Percentiles rank a stretch among this genome's conserved stretches.
Conservation (phyloP, 2,113 vertebrate species). For the Bagarius yarrelli region DNA sequence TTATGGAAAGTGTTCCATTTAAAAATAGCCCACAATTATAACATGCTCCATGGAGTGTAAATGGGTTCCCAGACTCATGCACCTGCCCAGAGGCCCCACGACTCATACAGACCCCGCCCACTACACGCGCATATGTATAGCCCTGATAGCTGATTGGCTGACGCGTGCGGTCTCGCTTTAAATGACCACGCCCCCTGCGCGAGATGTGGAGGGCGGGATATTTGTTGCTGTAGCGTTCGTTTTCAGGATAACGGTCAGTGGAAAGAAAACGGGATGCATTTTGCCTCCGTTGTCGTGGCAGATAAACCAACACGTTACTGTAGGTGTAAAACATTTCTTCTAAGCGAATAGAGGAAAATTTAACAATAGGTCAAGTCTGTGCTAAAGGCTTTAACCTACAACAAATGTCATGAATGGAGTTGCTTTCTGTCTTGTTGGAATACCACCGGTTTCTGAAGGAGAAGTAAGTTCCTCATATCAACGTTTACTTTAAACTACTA, state of each 20-base stretch:
- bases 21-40: constrained; percentile 1
- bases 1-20: constrained; percentile 3
- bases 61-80: background rate
- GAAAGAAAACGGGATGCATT: constrained; percentile 45
- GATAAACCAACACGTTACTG: background rate
- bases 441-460: constrained; percentile 77
- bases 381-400: constrained; percentile 56
- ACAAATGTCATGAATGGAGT: constrained; percentile 87
- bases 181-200: constrained; percentile 9
- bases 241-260: constrained; percentile 34
- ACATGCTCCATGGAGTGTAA: background rate
- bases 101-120: constrained; percentile 18
- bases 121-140: background rate
- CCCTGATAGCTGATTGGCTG: constrained; percentile 17
- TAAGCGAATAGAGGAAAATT: background rate
- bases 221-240: constrained; percentile 31
- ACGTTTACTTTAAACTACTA: background rate
- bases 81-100: constrained; percentile 9
- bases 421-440: constrained; percentile 92
- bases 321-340: background rate
- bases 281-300: background rate
- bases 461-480: constrained; percentile 65
- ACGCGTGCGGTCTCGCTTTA: background rate
- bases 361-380: constrained; percentile 10
- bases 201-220: constrained; percentile 35